Percentiles rank a stretch among this genome's conserved stretches.
These are phyloP conservation scores for Hydrotaea cyrtoneurina DNA, from an alignment of 2,888 invertebrate genomes.

Conservation along the genomic window DNA sequence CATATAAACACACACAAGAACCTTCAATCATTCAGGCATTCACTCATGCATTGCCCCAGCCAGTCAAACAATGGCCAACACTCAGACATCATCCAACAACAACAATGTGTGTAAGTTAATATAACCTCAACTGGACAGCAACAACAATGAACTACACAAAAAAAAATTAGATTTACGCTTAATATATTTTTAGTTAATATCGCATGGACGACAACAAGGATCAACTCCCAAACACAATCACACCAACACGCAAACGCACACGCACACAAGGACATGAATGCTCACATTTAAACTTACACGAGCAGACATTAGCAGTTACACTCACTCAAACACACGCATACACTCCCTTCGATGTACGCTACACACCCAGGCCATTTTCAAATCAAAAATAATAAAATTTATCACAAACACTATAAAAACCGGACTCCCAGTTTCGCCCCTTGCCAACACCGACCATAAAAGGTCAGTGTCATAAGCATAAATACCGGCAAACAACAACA, in stretches of 20 bases:
- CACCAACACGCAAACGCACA: not conserved
- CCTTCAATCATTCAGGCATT: slow-evolving; percentile 50
- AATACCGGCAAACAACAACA: slow-evolving; percentile 33
- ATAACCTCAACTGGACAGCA: slow-evolving; percentile 12
- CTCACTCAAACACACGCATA: not conserved
- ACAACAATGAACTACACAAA: slow-evolving; percentile 6
- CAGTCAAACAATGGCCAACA: slow-evolving; percentile 56
- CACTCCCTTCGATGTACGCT: too few relatives aligned
- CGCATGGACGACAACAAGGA: slow-evolving; percentile 47
- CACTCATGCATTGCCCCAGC: not conserved
- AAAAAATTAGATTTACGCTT: slow-evolving; percentile 63
- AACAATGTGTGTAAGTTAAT: slow-evolving; percentile 45
- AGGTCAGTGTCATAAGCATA: slow-evolving; percentile 60
- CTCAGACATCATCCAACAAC: slow-evolving; percentile 54
- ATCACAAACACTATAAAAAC: slow-evolving; percentile 54
- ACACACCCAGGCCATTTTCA: not conserved
- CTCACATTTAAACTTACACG: slow-evolving; percentile 11
- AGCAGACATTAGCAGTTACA: slow-evolving; percentile 23
- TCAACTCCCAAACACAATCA: not conserved
- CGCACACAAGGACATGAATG: slow-evolving; percentile 14
- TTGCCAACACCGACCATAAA: slow-evolving; percentile 44
- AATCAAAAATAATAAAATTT: slow-evolving; percentile 59
- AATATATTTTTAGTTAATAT: slow-evolving; percentile 66
- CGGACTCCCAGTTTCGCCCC: not conserved
- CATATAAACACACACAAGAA: slow-evolving; percentile 40